A percentile compares a stretch with the other conserved stretches of the same genome.
Evolutionary conservation across 2,797 vertebrate genomes (phyloP).

Genomic region (Acanthurus lineatus): DNA sequence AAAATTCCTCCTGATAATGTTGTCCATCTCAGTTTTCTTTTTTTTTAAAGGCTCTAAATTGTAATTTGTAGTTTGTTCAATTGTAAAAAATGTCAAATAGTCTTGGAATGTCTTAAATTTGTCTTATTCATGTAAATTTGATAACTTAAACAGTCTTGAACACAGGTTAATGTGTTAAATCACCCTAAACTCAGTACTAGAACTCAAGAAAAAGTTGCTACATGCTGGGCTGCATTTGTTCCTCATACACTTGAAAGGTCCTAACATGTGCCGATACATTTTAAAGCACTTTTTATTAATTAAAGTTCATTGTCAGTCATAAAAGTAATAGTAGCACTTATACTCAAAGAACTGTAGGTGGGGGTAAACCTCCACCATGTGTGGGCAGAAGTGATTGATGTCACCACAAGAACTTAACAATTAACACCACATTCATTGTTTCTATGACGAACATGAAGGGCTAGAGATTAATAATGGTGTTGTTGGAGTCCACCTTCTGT

Average conservation of each 20-base stretch:
- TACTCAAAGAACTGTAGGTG: conserved; percentile 30
- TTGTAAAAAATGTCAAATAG: no score
- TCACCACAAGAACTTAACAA: conserved; percentile 5
- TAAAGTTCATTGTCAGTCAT: neutral
- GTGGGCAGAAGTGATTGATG: conserved; percentile 22
- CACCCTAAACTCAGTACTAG: no score
- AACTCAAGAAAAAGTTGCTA: no score
- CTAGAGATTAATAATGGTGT: conserved; percentile 17
- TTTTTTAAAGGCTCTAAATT: neutral
- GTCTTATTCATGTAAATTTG: no score
- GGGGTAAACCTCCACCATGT: conserved; percentile 28
- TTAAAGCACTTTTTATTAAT: no score
- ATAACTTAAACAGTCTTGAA: no score
- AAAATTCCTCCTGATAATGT: neutral
- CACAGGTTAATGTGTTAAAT: no score
- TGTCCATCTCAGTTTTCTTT: neutral
- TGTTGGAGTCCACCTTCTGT: conserved; percentile 47
- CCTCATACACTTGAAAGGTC: neutral
- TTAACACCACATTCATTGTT: conserved; percentile 20
- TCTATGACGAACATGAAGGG: neutral
- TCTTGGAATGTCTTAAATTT: no score
- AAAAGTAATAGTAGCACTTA: neutral
- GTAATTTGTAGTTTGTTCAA: neutral
- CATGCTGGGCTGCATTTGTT: no score
- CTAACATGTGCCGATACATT: neutral